Base-by-base conservation (phyloP, 53 echinoderm and acorn worm genomes). In the Apostichopus leukothele region DNA sequence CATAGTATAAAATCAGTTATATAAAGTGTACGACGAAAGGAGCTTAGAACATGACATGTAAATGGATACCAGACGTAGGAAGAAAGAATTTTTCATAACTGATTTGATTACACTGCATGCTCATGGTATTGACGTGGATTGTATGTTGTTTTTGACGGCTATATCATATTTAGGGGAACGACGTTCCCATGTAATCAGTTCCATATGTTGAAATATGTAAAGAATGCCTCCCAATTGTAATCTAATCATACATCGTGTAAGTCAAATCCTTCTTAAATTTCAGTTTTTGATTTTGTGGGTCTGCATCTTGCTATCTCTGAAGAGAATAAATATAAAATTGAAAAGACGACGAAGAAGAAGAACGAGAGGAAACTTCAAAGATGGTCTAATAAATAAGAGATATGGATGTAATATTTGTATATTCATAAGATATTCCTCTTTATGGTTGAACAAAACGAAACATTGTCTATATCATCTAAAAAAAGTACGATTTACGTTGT, bases 141-240 rank as follows among this genome's bases (percentile, higher is more conserved):
- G 63, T 16, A 11, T 63, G 63, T 63, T 39, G 63, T 61, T 60
- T 61, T 16, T 16, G 16, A 13, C 63, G 11, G 12, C 11, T 63
- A 63, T 11, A 63, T 63, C 63, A 16, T 63, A 63, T 63, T 63
- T 4, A 52, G 19, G 11, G 12, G 39, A 79, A n/a, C 52, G 79
- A 19, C n/a, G 52, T n/a, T 53, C 18, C 79, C 19, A 5, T 52
- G 19, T 79, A 79, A 79, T 51, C 79, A 52, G 53, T 52, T 51
- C 20, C 53, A 79, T 79, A 63, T 63, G 79, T 5, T 7, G 53
- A 79, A 79, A 14, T 79, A 79, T 79, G 79, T 51, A 16, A 79
- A 53, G 79, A 51, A 79, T 79, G 39, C 16, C 79, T 8, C 53
- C 39, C 51, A 52, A 79, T 79, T 18, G 79, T 79, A 79, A 79